Evolutionary conservation across 2,888 invertebrate species (phyloP).

Genomic region (Drosophila antonietae): DNA sequence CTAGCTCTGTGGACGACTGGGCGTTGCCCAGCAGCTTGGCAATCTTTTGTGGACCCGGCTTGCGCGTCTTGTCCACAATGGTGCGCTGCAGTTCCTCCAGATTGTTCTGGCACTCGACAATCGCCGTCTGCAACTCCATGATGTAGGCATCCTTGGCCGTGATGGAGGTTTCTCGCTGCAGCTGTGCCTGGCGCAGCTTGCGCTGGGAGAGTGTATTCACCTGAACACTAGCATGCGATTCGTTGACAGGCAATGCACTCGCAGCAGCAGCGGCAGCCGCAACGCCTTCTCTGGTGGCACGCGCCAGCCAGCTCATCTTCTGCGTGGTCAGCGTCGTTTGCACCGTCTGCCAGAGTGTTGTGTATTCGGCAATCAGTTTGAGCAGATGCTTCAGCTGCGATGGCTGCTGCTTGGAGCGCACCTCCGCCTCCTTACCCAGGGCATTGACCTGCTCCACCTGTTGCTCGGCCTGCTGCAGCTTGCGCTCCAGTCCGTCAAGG

Average conservation of each 20-base stretch:
- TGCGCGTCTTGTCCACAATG: constrained; percentile 86
- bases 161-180: constrained; percentile 88
- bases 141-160: constrained; percentile 93
- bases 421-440: constrained; percentile 87
- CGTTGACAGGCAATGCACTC: constrained; percentile 85
- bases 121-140: constrained; percentile 90
- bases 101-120: constrained; percentile 89
- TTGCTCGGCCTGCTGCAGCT: constrained; percentile 86
- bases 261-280: constrained; percentile 84
- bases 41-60: constrained; percentile 89
- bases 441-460: constrained; percentile 87
- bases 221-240: constrained; percentile 89
- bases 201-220: constrained; percentile 90
- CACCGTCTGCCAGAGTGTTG: constrained; percentile 87
- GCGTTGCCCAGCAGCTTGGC: constrained; percentile 91
- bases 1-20: constrained; percentile 92
- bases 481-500: constrained; percentile 86
- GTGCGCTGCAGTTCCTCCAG: constrained; percentile 89
- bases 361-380: constrained; percentile 88
- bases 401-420: constrained; percentile 85
- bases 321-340: constrained; percentile 85
- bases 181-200: constrained; percentile 73
- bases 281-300: constrained; percentile 85
- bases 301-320: constrained; percentile 83
- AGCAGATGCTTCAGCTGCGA: constrained; percentile 86